These are phyloP conservation scores for Oreochromis grahami DNA, from an alignment of 2,797 vertebrate genomes.

Conservation along the genomic window DNA sequence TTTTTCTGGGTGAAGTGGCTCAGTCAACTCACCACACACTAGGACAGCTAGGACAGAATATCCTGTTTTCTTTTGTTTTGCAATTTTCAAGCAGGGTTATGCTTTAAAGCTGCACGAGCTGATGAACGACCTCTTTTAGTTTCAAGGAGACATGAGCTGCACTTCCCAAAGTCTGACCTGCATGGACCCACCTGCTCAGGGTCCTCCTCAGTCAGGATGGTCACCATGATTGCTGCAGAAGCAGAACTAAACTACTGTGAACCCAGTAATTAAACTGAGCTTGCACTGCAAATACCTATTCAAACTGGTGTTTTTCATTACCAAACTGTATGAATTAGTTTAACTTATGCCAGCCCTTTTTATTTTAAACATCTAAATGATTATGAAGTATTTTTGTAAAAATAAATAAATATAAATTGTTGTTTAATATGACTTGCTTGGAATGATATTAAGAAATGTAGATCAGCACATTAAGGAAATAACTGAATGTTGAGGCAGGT, in stretches of 20 bases:
- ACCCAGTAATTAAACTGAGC: not conserved
- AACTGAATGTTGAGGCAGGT: not conserved
- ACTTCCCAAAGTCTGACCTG: not conserved
- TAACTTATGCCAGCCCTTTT: not conserved
- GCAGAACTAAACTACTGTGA: not conserved
- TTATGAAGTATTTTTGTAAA: not conserved
- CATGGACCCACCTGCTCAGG: not conserved
- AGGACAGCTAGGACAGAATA: not conserved
- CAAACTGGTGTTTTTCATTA: not conserved
- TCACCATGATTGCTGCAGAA: not conserved
- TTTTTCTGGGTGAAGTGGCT: not conserved
- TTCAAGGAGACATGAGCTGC: not conserved
- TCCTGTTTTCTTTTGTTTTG: not conserved
- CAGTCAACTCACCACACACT: not conserved
- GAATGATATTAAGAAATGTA: not conserved
- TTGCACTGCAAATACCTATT: not conserved
- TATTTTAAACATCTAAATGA: not conserved
- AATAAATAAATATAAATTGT: fast-evolving
- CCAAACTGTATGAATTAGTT: not conserved
- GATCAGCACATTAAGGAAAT: not conserved
- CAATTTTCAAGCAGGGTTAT: not conserved
- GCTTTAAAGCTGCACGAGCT: fast-evolving
- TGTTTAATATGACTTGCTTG: not conserved
- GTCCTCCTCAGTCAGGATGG: not conserved
- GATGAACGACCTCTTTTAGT: not conserved